Evolutionary conservation across 2,888 invertebrate genomes (phyloP).

Genomic region (Rapana venosa): DNA sequence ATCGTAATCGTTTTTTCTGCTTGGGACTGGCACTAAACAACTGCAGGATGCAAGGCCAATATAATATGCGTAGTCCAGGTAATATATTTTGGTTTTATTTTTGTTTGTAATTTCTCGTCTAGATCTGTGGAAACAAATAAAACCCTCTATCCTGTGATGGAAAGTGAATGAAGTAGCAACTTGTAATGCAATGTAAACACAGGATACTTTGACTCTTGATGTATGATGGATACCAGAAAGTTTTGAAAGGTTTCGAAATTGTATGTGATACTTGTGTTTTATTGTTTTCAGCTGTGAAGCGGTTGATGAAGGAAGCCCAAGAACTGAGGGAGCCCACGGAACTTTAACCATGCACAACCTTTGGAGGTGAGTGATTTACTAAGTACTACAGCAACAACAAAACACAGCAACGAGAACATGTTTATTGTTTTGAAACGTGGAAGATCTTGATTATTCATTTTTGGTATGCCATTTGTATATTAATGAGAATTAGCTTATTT

Average conservation of each 20-base stretch:
- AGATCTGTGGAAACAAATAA: too few species aligned
- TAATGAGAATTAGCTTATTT: too few species aligned
- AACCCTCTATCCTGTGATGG: neutral
- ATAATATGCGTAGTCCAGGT: constrained; percentile 84
- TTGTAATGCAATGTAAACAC: too few species aligned
- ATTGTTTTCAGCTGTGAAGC: constrained; percentile 87
- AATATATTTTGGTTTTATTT: constrained; percentile 39
- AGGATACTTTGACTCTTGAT: neutral
- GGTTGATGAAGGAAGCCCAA: constrained; percentile 93
- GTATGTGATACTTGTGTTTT: neutral
- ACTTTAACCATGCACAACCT: constrained; percentile 92
- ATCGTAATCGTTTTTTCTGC: neutral
- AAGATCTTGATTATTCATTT: too few species aligned
- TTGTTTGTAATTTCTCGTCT: too few species aligned
- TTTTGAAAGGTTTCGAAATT: too few species aligned
- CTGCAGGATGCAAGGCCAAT: constrained; percentile 80
- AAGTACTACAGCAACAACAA: too few species aligned
- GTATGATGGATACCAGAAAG: too few species aligned
- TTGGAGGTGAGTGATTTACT: constrained; percentile 83
- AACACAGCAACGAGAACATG: too few species aligned
- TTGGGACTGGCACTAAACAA: neutral
- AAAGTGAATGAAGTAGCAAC: too few species aligned
- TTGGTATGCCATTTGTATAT: too few species aligned
- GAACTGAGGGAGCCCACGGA: constrained; percentile 92
- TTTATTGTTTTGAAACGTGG: too few species aligned